Evolutionary conservation across 30 jellyfish, hydroid and myxozoan species (phyloP).

Genomic region (Cassiopea andromeda): DNA sequence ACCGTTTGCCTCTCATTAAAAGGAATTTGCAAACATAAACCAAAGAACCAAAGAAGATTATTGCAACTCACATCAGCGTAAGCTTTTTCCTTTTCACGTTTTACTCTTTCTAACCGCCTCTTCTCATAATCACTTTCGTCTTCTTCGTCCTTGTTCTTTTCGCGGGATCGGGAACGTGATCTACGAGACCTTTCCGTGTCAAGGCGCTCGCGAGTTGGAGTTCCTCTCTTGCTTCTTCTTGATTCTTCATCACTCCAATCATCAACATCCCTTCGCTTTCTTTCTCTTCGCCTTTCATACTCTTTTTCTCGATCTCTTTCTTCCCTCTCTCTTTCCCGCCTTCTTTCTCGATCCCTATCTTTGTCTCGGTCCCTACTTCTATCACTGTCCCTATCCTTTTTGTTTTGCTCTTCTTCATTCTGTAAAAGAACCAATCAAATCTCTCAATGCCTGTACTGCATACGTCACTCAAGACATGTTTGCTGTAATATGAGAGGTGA

Average conservation of each 20-base stretch:
- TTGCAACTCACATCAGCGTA: conserved; percentile 73
- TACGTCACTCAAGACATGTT: background rate
- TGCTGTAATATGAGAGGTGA: too few relatives aligned
- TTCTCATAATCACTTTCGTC: conserved; percentile 91
- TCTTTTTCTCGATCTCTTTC: conserved; percentile 82
- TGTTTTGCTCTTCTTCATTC: conserved; percentile 68
- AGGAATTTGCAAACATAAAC: too few relatives aligned
- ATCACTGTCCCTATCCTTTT: conserved; percentile 65
- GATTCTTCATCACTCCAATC: conserved; percentile 76
- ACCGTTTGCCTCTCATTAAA: too few relatives aligned
- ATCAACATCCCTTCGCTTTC: conserved; percentile 74
- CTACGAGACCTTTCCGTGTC: conserved; percentile 55
- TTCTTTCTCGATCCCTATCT: conserved; percentile 87
- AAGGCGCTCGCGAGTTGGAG: conserved; percentile 75
- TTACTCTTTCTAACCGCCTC: conserved; percentile 87
- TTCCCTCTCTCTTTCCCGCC: conserved; percentile 80
- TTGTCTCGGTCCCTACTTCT: conserved; percentile 67
- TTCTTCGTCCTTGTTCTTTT: conserved; percentile 73
- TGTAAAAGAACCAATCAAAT: background rate
- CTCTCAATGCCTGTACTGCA: background rate
- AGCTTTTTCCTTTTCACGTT: conserved; percentile 80
- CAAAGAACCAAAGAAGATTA: background rate
- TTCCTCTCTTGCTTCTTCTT: conserved; percentile 55
- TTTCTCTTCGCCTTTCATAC: conserved; percentile 75
- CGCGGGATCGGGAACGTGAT: conserved; percentile 81